phyloP scores from a whole-genome alignment of 2,113 vertebrate genomes.

The Casuarius casuarius region DNA sequence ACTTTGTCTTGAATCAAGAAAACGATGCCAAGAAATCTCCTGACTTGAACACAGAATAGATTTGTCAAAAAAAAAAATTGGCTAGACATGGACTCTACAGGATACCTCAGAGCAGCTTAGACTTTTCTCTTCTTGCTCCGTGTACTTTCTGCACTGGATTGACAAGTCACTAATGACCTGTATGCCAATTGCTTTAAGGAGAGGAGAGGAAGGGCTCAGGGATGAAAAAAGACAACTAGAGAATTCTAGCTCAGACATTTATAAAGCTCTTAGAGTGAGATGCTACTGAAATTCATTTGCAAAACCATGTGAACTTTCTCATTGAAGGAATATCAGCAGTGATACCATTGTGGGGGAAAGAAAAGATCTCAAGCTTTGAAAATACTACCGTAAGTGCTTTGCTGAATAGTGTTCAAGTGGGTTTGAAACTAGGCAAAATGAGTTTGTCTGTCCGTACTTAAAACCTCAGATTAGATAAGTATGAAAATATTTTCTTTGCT shows the following conservation, averaged over 20 bases:
- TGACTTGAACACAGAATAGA: not conserved
- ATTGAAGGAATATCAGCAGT: conserved; percentile 67
- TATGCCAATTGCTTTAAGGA: conserved; percentile 14
- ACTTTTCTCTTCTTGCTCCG: not conserved
- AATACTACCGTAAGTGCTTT: conserved; percentile 46
- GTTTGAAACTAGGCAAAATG: conserved; percentile 67
- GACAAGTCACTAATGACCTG: not conserved
- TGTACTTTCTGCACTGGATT: conserved; percentile 10
- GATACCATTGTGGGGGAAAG: conserved; percentile 63
- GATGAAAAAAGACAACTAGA: conserved; percentile 52
- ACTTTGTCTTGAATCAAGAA: not conserved
- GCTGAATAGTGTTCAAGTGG: conserved; percentile 57
- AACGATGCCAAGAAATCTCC: not conserved
- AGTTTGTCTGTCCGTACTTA: conserved; percentile 69
- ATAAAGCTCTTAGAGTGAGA: conserved; percentile 43
- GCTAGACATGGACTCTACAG: not conserved
- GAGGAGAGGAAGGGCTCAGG: conserved; percentile 27
- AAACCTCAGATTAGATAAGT: conserved; percentile 49
- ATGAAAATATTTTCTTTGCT: conserved; percentile 48
- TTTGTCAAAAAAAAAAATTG: not conserved
- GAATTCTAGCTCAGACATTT: conserved; percentile 52
- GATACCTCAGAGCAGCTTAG: not conserved
- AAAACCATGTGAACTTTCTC: conserved; percentile 63
- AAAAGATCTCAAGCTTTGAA: conserved; percentile 67
- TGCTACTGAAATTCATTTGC: conserved; percentile 61